Conservation (phyloP, 2,113 vertebrate genomes). For the Oreochromis tanganicae region DNA sequence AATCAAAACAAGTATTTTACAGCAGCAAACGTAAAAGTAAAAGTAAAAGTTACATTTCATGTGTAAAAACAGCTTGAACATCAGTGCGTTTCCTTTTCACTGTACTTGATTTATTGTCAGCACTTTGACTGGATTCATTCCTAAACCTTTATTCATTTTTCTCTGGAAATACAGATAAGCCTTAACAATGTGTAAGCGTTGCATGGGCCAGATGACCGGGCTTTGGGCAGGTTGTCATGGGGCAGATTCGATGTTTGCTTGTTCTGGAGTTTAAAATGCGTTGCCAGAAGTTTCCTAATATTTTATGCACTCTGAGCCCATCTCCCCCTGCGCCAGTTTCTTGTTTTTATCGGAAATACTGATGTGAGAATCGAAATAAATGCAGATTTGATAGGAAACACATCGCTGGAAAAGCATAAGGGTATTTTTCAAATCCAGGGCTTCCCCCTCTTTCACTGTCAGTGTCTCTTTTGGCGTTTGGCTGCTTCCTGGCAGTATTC, state of each 20-base stretch:
- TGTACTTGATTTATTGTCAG: conserved; percentile 28
- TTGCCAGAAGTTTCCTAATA: conserved; percentile 50
- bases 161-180: conserved; percentile 58
- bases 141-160: conserved; percentile 27
- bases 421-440: conserved; percentile 60
- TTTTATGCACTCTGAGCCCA: conserved; percentile 4
- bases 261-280: conserved; percentile 10
- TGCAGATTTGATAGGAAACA: conserved; percentile 56
- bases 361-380: conserved; percentile 50
- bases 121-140: conserved; percentile 7
- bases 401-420: conserved; percentile 35
- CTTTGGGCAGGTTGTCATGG: not conserved
- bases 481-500: conserved; percentile 13
- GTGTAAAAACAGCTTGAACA: not conserved
- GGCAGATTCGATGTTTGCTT: conserved; percentile 44
- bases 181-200: conserved; percentile 1
- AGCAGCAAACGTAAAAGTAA: not conserved
- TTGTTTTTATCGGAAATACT: conserved; percentile 50
- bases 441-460: conserved; percentile 47
- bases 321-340: not conserved
- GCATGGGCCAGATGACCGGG: conserved; percentile 26
- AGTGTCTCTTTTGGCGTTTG: conserved; percentile 36
- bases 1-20: not conserved
- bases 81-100: conserved; percentile 13
- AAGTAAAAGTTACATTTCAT: not conserved